Percentiles rank a stretch among this genome's conserved stretches.
These are phyloP conservation scores for Drosophila pachea DNA, from an alignment of 1,140 invertebrate species.

Conservation along the genomic window DNA sequence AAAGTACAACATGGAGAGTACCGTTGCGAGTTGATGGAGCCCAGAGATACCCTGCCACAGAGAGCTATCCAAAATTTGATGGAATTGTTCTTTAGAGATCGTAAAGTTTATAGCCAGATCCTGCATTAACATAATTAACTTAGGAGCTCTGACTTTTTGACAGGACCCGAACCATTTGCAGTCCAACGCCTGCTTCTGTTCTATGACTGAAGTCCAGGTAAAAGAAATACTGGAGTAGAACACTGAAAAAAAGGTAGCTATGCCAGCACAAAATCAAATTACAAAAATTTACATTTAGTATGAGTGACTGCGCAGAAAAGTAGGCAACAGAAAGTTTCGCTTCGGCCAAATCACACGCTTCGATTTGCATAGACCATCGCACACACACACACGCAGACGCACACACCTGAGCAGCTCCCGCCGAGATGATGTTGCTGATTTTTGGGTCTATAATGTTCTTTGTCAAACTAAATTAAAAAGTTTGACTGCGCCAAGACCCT, in stretches of 20 bases:
- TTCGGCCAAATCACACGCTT: constrained; percentile 49
- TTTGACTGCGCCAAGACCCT: constrained; percentile 26
- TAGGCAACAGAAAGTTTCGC: constrained; percentile 58
- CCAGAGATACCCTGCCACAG: too few relatives aligned
- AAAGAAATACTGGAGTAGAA: too few relatives aligned
- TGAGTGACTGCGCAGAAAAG: constrained; percentile 55
- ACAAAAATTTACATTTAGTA: constrained; percentile 68
- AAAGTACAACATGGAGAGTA: too few relatives aligned
- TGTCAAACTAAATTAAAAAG: constrained; percentile 71
- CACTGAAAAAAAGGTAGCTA: constrained; percentile 45
- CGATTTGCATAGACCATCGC: constrained; percentile 28
- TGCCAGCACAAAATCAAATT: constrained; percentile 63
- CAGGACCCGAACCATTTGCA: too few relatives aligned
- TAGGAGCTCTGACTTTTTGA: too few relatives aligned
- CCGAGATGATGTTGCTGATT: constrained; percentile 30
- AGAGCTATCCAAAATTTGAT: too few relatives aligned
- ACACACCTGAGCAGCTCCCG: constrained; percentile 4
- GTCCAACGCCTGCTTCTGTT: too few relatives aligned
- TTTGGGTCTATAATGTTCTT: constrained; percentile 63
- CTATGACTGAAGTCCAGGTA: background rate
- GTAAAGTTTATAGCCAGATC: background rate
- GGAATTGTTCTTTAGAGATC: too few relatives aligned
- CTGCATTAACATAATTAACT: too few relatives aligned
- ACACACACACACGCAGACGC: background rate
- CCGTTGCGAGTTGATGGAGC: too few relatives aligned